phyloP scores from a whole-genome alignment of 1,140 invertebrate species.

The Drosophila elegans region DNA sequence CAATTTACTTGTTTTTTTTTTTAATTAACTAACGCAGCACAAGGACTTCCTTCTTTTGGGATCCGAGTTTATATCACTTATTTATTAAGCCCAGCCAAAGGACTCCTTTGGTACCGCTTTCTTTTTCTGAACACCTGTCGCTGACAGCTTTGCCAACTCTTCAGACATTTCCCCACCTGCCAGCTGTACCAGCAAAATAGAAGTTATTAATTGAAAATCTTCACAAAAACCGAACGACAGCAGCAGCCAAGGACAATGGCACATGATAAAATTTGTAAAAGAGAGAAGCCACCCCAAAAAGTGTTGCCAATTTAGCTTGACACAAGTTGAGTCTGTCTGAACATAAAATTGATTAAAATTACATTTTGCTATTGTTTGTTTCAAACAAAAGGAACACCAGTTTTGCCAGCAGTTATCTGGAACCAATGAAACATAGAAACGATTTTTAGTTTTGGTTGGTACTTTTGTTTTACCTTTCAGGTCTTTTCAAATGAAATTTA shows the following conservation, averaged over 20 bases:
- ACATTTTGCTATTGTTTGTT: too few species aligned
- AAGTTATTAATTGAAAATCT: slow-evolving; percentile 79
- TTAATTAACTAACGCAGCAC: too few species aligned
- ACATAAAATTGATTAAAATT: too few species aligned
- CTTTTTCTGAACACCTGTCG: slow-evolving; percentile 39
- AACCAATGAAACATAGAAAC: too few species aligned
- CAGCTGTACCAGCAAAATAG: slow-evolving; percentile 9
- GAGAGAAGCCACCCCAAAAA: background rate
- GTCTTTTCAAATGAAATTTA: too few species aligned
- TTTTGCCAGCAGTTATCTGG: too few species aligned
- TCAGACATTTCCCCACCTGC: slow-evolving; percentile 10
- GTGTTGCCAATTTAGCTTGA: background rate
- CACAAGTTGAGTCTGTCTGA: background rate
- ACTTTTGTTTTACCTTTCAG: too few species aligned
- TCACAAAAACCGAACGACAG: slow-evolving; percentile 42
- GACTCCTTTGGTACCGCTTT: background rate
- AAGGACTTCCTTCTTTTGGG: background rate
- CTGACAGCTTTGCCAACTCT: slow-evolving; percentile 58
- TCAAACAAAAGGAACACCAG: too few species aligned
- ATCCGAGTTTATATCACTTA: background rate
- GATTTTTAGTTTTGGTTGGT: too few species aligned
- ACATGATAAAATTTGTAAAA: slow-evolving; percentile 10
- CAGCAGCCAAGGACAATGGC: slow-evolving; percentile 19
- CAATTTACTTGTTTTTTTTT: too few species aligned
- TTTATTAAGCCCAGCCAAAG: slow-evolving; percentile 2